These are phyloP conservation scores for Zhuqinia jingwanae DNA, from an alignment of 2,888 invertebrate genomes.

Conservation along the genomic window DNA sequence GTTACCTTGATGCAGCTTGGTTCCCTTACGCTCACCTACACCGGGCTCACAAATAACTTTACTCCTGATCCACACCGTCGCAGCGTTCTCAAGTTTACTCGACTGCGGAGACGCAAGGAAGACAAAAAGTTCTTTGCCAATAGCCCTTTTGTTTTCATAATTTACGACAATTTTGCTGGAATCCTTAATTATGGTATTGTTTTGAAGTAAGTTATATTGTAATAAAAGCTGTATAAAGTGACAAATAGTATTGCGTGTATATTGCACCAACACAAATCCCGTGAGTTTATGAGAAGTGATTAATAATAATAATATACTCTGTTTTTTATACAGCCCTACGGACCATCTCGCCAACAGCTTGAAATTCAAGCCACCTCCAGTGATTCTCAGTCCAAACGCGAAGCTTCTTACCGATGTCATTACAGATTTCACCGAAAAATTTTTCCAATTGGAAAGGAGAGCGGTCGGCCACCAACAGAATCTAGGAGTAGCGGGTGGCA, in stretches of 20 bases:
- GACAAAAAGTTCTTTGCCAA: constrained; percentile 73
- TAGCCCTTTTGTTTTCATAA: constrained; percentile 76
- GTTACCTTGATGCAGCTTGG: constrained; percentile 75
- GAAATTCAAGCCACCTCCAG: constrained; percentile 69
- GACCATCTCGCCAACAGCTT: constrained; percentile 62
- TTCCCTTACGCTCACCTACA: constrained; percentile 73
- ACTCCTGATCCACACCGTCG: constrained; percentile 54
- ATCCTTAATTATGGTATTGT: constrained; percentile 76
- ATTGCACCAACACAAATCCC: background rate
- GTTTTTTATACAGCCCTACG: constrained; percentile 34
- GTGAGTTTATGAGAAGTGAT: background rate
- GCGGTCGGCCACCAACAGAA: constrained; percentile 52
- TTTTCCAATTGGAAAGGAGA: constrained; percentile 65
- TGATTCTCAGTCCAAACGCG: constrained; percentile 74
- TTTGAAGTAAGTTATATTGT: constrained; percentile 62
- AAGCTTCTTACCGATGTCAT: constrained; percentile 73
- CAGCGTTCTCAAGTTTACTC: constrained; percentile 67
- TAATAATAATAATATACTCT: background rate
- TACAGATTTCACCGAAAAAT: constrained; percentile 71
- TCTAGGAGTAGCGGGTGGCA: constrained; percentile 63
- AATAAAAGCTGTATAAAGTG: too few species aligned
- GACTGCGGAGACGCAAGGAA: constrained; percentile 72
- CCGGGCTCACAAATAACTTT: constrained; percentile 74
- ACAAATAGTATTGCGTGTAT: too few species aligned
- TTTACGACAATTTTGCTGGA: constrained; percentile 75